Conservation (phyloP, 2,113 vertebrate genomes). For the Electrona antarctica region DNA sequence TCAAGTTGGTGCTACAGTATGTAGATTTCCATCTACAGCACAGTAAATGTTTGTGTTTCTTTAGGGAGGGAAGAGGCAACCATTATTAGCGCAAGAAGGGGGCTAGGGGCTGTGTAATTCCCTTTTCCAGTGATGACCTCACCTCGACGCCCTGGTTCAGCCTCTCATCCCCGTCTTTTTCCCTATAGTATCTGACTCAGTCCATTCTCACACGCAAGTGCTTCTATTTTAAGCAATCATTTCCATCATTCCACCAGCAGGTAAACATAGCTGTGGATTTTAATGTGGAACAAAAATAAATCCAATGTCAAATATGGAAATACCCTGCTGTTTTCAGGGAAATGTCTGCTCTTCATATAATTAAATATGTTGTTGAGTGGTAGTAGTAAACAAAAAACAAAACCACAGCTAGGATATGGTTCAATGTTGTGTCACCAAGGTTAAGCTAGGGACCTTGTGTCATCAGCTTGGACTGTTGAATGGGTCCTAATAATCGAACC, state of each 20-base stretch:
- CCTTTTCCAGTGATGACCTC: slow-evolving; percentile 67
- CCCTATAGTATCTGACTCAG: slow-evolving; percentile 52
- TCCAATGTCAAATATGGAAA: background rate
- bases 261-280: slow-evolving; percentile 37
- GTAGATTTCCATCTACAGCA: slow-evolving; percentile 17
- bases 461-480: slow-evolving; percentile 26
- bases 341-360: background rate
- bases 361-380: background rate
- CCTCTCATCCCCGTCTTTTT: slow-evolving; percentile 46
- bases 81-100: slow-evolving; percentile 31
- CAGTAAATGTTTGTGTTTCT: slow-evolving; percentile 49
- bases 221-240: slow-evolving; percentile 55
- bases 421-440: slow-evolving; percentile 14
- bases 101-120: slow-evolving; percentile 25
- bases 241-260: slow-evolving; percentile 44
- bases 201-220: slow-evolving; percentile 29
- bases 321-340: background rate
- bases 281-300: slow-evolving; percentile 48
- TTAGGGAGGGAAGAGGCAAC: slow-evolving; percentile 19
- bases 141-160: slow-evolving; percentile 45
- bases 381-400: slow-evolving; percentile 21
- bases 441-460: slow-evolving; percentile 34
- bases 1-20: background rate
- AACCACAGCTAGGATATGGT: slow-evolving; percentile 8
- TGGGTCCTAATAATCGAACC: no score